Evolutionary conservation across 2,888 invertebrate genomes (phyloP).

Genomic region (Neoascia interrupta): DNA sequence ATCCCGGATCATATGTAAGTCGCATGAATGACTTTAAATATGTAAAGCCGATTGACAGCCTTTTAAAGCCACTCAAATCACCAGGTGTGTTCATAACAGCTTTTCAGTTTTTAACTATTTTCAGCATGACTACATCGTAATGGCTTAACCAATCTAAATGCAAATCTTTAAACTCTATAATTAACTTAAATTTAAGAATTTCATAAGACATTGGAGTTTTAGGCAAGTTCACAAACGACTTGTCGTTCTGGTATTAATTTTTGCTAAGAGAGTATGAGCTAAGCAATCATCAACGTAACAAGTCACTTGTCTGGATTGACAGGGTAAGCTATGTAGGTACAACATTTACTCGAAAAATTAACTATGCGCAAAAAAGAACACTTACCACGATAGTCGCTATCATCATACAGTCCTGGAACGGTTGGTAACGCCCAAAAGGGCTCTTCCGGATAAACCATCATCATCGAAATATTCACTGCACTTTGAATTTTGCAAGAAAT

Average conservation of each 20-base stretch:
- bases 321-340: no score
- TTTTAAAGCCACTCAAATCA: neutral
- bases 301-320: no score
- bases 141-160: slow-evolving; percentile 13
- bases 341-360: no score
- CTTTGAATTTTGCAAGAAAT: no score
- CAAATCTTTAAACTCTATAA: slow-evolving; percentile 20
- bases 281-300: no score
- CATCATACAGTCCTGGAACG: slow-evolving; percentile 79
- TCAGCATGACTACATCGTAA: neutral
- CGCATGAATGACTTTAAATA: no score
- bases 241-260: no score
- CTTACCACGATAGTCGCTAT: slow-evolving; percentile 79
- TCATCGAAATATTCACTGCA: slow-evolving; percentile 71
- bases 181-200: slow-evolving; percentile 26
- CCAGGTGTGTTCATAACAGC: slow-evolving; percentile 9
- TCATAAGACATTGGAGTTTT: no score
- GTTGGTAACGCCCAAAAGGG: slow-evolving; percentile 79
- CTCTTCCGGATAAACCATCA: slow-evolving; percentile 80
- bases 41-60: no score
- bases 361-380: slow-evolving; percentile 4
- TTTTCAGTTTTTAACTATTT: slow-evolving; percentile 5
- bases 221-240: no score
- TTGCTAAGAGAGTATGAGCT: no score
- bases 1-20: no score